Evolutionary conservation across 2,113 vertebrate genomes (phyloP), one percentile per base, ranked within the genome.

Genomic region (Vicugna pacos): DNA sequence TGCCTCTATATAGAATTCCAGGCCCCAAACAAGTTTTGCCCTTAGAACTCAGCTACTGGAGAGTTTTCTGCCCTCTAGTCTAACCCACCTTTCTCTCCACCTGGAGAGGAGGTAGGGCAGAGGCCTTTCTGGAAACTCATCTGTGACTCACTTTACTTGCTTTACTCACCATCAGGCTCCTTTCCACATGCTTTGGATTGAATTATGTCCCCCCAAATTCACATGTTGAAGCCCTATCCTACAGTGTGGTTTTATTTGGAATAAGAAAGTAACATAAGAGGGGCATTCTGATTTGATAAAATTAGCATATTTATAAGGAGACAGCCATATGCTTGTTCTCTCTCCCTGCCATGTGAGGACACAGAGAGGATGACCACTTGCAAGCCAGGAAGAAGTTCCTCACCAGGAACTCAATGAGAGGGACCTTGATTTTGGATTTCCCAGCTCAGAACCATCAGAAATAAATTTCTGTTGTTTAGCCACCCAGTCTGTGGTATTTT

Each of bases 401-500:
- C 28, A 60, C 16, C 13, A 86, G 73, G 81, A 64, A 79, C 20
- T 54, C 30, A 26, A 17, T 35, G 15, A 46, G 2, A 48, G 22
- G 16, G n/a, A 72, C 52, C n/a, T 91, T n/a, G 64, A 35, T 32
- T 35, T 64, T 28, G 26, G 20, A 72, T 19, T 62, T 54, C 15
- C 13, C 46, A 64, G 8, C 7, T 79, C 42, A 85, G 79, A 90
- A 84, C 69, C 62, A 46, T 79, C 32, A 84, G 14, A 85, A 76
- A 62, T 77, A 94, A 80, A 80, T 54, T 52, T 42, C n/a, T 92
- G 48, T 30, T 87, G 56, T 95, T 87, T 64, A 56, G 2, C 75
- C 14, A 32, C 54, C 58, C 48, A 56, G 64, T 54, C 56, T 56
- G 48, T 5, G 16, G 19, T 86, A 54, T 79, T 91, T 70, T 70